Evolutionary conservation across 2,113 vertebrate species (phyloP), one percentile per base, ranked within the genome.

Genomic region (Phaethon lepturus): DNA sequence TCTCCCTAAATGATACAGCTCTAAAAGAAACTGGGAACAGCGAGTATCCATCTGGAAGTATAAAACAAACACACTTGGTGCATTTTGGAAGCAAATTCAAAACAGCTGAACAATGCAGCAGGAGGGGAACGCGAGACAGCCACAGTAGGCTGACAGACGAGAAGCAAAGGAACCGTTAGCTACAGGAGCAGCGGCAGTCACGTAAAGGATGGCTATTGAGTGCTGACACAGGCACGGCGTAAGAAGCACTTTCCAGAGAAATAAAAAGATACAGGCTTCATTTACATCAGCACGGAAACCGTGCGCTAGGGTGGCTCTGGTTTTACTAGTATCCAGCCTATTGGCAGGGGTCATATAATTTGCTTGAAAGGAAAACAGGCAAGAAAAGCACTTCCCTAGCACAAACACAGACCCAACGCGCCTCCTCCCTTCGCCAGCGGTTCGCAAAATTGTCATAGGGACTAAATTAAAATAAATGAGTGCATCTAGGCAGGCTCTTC

Each of bases 101-200:
- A 85, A 19, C 93, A 96, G 96, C 95, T 97, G 97, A 97, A 92
- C n/a, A 40, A 55, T 89, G 85, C 97, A 79, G 97, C 97, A 88
- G 96, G 96, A 97, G 96, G 96, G 93, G 69, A 73, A 88, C 5
- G 38, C 4, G n/a, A 88, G 71, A 62, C 91, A 88, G 93, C 72
- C 79, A 13, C 89, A n/a, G 93, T 8, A 56, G 82, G 67, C 8
- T 83, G 88, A 62, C 82, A 80, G 95, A 50, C 4, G 6, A 96
- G 76, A 72, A 82, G 96, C 90, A 91, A 7, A 95, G 93, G 91
- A 69, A 17, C 75, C 17, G 14, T 45, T 40, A 53, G 88, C 72
- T 47, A 29, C 35, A 6, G 86, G 86, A 86, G 88, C 82, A 58
- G 91, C 64, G 52, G 66, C 92, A 92, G 71, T 10, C 60, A 2